Base-by-base conservation (phyloP, 2,113 vertebrate species). In the Pituophis catenifer region DNA sequence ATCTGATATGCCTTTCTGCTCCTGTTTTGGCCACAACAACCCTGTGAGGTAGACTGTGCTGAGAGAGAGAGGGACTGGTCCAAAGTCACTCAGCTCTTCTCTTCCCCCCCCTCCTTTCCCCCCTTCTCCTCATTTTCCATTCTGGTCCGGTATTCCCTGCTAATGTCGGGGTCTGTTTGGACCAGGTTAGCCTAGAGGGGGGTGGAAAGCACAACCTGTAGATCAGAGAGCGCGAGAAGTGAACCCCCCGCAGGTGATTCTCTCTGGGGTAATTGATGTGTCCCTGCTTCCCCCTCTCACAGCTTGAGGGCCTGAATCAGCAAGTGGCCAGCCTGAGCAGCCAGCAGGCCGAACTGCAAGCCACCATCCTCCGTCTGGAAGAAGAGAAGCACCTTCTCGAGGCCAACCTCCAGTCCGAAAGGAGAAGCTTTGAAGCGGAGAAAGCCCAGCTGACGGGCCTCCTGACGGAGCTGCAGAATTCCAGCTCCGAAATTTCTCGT, bases 241-340 rank as follows among this genome's bases (percentile, higher is more conserved):
- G 21, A 5, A 2, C 24, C 8, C 6, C 1, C 0, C 53, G 90
- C 15, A 93, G 13, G 88, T 55, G 59, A 4, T 24, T 52, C n/a
- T 21, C 52, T 8, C 75, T 5, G 38, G 48, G 5, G 8, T 15
- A 21, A 21, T 38, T 17, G 8, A 0, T 0, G 86, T 90, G 88
- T 89, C 91, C 5, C 93, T 57, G 62, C 81, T 86, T 5, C 8
- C n/a, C 54, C 90, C 44, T 93, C 48, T 24, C 50, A 7, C 96
- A 99, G 98, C 91, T 98, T 94, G 98, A 99, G 57, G 96, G 96
- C 53, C 94, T 99, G 86, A 98, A 98, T 89, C 97, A 98, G 94
- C 98, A 99, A 91, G 96, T 98, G 19, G 92, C 97, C 92, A 95
- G 89, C 58, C 96, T 98, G 0, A 70, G 90, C 0, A 12, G 96